Base-by-base conservation (phyloP, 2,797 vertebrate species). In the Chiloscyllium punctatum region DNA sequence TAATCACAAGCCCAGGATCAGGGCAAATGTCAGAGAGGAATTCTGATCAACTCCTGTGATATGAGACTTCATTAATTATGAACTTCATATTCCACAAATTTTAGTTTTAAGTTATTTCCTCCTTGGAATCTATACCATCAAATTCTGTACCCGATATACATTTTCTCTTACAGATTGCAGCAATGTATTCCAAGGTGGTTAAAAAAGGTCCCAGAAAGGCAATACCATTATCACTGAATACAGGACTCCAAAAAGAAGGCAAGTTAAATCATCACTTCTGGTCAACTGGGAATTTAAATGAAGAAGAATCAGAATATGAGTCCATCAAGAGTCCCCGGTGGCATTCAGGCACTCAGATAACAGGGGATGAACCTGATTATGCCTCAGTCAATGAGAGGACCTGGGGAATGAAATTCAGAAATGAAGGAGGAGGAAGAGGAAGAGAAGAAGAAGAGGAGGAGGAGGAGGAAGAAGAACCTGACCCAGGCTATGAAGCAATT, bases 401-500 rank as follows among this genome's bases (percentile, higher is more conserved):
- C 42, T 74, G 94, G 71, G 69, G 27, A 37, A 77, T 51, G 69
- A 74, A 53, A 57, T 33, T 30, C 3, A 30, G 0, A 30, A 30
- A 53, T 33, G 71, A 57, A 8, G 71, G 21, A 5, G 15, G 37
- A 42, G 9, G 92, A 94, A 16, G 92, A 94, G 74, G 27, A 74
- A n/a, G 69, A 94, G 37, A 42, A 3, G 92, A 94, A 16, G 94
- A 94, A 95, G 30, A 51, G 57, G 57, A 62, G 57, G 57, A 48
- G 42, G 68, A 94, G 13, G n/a, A 42, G 3, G 92, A 94, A 16
- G 94, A 94, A 95, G 30, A 74, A n/a, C 25, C 94, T 0, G 94
- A 95, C 33, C 94, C 71, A 7, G 94, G 94, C 48, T 95, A 95
- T 11, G 94, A 95, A 95, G 94, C 94, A 11, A 77, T 95, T n/a